A percentile compares a stretch with the other conserved stretches of the same genome.
Conservation (phyloP, 2,888 invertebrate genomes). For the Thymelicus lineola region DNA sequence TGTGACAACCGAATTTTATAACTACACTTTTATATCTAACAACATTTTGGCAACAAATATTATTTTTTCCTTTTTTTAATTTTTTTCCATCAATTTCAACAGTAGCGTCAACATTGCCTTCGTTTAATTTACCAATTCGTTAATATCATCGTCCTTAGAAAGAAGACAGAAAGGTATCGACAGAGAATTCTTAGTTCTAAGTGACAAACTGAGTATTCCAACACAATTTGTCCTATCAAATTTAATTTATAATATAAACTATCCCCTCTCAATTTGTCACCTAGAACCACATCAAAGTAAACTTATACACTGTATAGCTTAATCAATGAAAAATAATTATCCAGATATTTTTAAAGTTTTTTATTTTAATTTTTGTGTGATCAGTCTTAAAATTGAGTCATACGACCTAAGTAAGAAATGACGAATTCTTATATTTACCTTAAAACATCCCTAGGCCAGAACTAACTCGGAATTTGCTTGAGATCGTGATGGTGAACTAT, state of each 20-base stretch:
- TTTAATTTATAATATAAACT: conserved; percentile 50
- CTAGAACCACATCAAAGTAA: conserved; percentile 53
- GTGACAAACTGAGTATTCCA: conserved; percentile 50
- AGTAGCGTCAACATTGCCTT: conserved; percentile 69
- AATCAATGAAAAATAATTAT: conserved; percentile 66
- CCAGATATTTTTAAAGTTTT: conserved; percentile 58
- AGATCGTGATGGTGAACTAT: conserved; percentile 51
- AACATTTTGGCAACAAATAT: conserved; percentile 86
- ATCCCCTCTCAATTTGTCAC: conserved; percentile 57
- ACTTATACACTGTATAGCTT: conserved; percentile 53
- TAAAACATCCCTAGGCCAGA: conserved; percentile 79
- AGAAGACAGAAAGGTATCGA: conserved; percentile 76
- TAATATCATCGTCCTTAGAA: conserved; percentile 70
- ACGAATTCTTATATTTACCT: conserved; percentile 74
- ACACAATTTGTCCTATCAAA: conserved; percentile 69
- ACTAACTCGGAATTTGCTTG: conserved; percentile 63
- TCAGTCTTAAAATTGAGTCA: conserved; percentile 86
- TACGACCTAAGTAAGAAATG: conserved; percentile 83
- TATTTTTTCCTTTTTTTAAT: conserved; percentile 61
- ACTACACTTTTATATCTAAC: conserved; percentile 81
- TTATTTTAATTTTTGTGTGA: conserved; percentile 73
- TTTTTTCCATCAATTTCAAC: conserved; percentile 70
- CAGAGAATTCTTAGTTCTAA: conserved; percentile 59
- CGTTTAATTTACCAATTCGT: conserved; percentile 55
- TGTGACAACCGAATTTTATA: conserved; percentile 83